Conservation (phyloP, 2,113 vertebrate species). For the Notothenia coriiceps region DNA sequence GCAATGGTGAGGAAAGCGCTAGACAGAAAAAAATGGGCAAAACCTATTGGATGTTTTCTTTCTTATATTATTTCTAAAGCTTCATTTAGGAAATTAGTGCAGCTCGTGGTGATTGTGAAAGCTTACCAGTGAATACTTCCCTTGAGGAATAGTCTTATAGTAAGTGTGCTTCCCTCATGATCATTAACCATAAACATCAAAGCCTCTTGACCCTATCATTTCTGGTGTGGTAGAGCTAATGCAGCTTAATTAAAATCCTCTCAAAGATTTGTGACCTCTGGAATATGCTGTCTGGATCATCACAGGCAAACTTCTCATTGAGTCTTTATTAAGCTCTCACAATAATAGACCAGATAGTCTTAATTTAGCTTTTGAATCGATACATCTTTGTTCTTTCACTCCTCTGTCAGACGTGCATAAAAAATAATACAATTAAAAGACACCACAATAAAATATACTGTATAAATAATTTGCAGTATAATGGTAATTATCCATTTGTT, state of each 20-base stretch:
- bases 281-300: constrained; percentile 52
- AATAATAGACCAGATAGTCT: constrained; percentile 12
- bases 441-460: too few relatives aligned
- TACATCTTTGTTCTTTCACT: background rate
- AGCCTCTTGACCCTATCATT: constrained; percentile 77
- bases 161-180: constrained; percentile 71
- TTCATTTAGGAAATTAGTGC: constrained; percentile 75
- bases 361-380: constrained; percentile 43
- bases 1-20: constrained; percentile 61
- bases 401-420: background rate
- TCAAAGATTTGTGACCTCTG: constrained; percentile 75
- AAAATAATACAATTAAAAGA: background rate
- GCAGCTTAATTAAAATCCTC: constrained; percentile 81
- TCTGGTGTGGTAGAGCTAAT: constrained; percentile 69
- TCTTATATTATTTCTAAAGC: constrained; percentile 50
- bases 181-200: constrained; percentile 79
- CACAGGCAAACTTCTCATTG: constrained; percentile 46
- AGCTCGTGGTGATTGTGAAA: constrained; percentile 68
- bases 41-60: constrained; percentile 53
- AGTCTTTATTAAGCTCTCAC: constrained; percentile 17
- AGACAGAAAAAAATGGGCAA: constrained; percentile 50
- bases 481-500: too few relatives aligned
- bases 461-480: too few relatives aligned
- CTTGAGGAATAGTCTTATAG: constrained; percentile 68
- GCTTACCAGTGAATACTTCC: constrained; percentile 74